Evolutionary conservation across 2,888 invertebrate species (phyloP).

Genomic region (Taenaris catops): DNA sequence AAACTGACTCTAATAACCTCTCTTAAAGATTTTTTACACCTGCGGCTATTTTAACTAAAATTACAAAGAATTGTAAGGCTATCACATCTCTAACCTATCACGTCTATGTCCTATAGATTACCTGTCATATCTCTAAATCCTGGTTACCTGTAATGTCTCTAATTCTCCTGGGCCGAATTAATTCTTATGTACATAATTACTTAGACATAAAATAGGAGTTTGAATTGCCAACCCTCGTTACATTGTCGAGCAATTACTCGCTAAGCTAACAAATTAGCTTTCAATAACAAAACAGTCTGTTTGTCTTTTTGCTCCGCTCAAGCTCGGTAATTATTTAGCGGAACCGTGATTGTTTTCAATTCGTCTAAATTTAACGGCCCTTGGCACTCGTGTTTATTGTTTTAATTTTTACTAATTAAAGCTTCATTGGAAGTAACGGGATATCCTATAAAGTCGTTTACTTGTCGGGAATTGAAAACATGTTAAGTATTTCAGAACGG

Average conservation of each 20-base stretch:
- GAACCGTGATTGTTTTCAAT: constrained; percentile 33
- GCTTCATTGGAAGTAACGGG: constrained; percentile 25
- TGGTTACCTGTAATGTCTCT: no score
- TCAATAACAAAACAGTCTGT: constrained; percentile 41
- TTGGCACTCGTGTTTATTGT: constrained; percentile 18
- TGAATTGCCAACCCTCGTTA: constrained; percentile 56
- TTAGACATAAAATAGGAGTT: no score
- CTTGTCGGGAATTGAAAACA: constrained; percentile 8
- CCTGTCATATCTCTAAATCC: no score
- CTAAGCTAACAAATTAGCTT: constrained; percentile 62
- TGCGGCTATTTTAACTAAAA: no score
- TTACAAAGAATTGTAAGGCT: no score
- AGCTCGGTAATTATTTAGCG: constrained; percentile 33
- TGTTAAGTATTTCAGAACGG: background rate
- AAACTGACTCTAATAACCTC: no score
- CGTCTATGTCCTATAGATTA: no score
- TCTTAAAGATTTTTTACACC: no score
- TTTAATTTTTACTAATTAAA: constrained; percentile 24
- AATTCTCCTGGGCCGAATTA: no score
- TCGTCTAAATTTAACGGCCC: constrained; percentile 28
- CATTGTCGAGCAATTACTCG: constrained; percentile 63
- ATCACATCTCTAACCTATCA: no score
- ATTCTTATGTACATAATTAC: no score
- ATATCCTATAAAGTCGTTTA: constrained; percentile 17
- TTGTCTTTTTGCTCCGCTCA: constrained; percentile 48